Evolutionary conservation across 2,797 vertebrate species (phyloP).

Genomic region (Cottoperca gobio): DNA sequence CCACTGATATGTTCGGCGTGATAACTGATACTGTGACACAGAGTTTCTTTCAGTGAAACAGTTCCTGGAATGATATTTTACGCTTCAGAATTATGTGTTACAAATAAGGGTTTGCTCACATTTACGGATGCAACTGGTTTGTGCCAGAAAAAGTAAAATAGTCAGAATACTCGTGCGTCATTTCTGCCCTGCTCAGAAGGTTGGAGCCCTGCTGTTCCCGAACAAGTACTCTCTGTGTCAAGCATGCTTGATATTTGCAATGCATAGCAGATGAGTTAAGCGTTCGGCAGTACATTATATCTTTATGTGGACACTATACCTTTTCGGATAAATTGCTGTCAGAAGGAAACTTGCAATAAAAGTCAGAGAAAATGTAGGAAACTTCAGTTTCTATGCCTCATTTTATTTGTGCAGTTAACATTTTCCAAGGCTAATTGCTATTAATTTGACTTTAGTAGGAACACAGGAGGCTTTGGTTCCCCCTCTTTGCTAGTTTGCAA

Average conservation of each 20-base stretch:
- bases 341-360: not conserved
- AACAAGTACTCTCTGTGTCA: conserved; percentile 3
- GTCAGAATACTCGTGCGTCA: not conserved
- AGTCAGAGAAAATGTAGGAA: not conserved
- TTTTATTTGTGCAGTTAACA: conserved; percentile 32
- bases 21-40: not conserved
- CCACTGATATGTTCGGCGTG: not conserved
- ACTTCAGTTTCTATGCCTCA: not conserved
- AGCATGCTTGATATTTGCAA: conserved; percentile 36
- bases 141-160: conserved; percentile 9
- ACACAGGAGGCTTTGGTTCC: conserved; percentile 33
- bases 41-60: not conserved
- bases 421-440: conserved; percentile 26
- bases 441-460: conserved; percentile 33
- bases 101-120: not conserved
- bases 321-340: conserved; percentile 3
- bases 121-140: not conserved
- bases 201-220: not conserved
- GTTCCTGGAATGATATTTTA: not conserved
- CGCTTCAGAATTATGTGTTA: not conserved
- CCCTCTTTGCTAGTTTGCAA: conserved; percentile 46
- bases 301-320: not conserved
- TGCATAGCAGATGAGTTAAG: conserved; percentile 3
- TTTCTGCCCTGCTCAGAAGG: not conserved
- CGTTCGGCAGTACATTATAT: not conserved